Conservation (phyloP, 2,113 vertebrate genomes). For the Bufo gargarizans region DNA sequence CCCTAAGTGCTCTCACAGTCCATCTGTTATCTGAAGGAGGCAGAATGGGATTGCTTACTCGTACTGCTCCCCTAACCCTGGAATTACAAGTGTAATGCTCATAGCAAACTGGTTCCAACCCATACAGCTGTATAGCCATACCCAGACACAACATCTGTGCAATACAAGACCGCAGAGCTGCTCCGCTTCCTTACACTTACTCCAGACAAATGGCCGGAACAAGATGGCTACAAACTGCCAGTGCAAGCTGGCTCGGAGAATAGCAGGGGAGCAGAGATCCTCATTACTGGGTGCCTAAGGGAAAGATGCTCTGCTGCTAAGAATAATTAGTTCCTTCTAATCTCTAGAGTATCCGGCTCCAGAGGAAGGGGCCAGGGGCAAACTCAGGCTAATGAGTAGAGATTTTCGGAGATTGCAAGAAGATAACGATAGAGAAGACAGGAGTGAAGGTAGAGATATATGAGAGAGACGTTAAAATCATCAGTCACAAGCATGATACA, state of each 20-base stretch:
- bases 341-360: constrained; percentile 50
- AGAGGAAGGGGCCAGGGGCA: constrained; percentile 54
- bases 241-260: constrained; percentile 47
- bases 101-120: constrained; percentile 13
- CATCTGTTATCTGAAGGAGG: constrained; percentile 2
- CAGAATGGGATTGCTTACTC: constrained; percentile 11
- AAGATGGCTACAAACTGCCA: constrained; percentile 27
- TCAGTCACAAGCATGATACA: background rate
- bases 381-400: constrained; percentile 55
- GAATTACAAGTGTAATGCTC: constrained; percentile 19
- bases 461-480: background rate
- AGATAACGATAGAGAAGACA: constrained; percentile 34
- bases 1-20: constrained; percentile 3
- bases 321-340: constrained; percentile 57
- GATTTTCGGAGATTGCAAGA: constrained; percentile 42
- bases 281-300: constrained; percentile 54
- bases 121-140: constrained; percentile 30
- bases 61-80: background rate
- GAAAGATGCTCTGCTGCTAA: constrained; percentile 47
- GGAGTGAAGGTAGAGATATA: background rate
- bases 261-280: constrained; percentile 45
- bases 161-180: background rate
- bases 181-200: background rate
- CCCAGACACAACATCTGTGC: constrained; percentile 25
- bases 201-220: constrained; percentile 42